Evolutionary conservation across 2,113 vertebrate genomes (phyloP), one percentile per base, ranked within the genome.

Genomic region (Thalassoma bifasciatum): DNA sequence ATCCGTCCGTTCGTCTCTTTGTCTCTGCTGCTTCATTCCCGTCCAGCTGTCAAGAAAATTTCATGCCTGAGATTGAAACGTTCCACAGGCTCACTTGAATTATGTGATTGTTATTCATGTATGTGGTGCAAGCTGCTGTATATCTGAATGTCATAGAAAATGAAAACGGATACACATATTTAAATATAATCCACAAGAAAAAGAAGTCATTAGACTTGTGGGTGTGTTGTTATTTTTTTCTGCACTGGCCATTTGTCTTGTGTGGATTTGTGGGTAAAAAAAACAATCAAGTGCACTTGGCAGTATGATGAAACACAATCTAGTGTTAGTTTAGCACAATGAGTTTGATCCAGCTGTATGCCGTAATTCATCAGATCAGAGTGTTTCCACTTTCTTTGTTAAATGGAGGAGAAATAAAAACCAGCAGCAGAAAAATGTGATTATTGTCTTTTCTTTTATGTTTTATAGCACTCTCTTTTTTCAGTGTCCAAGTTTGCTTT

Each of bases 1-100:
- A 6, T 46, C 44, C 17, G 10, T 42, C 40, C 34, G 16, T 71
- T 36, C 49, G 21, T 24, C 16, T 58, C 30, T 79, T 40, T 69
- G 49, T 77, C 42, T 75, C 26, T 46, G 36, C 59, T 62, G 66
- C 58, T 67, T 26, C 79, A 66, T 75, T 80, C 84, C 79, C 57
- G 51, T 69, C n/a, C 0, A 34, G 56, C 64, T 58, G 80, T 73
- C 77, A 51, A 73, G 62, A 59, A 17, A 0, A 82, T 82, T 82
- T 82, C 65, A 82, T 24, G 69, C 62, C 36, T 13, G 62, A 24
- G 57, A 75, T 16, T 52, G 44, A 74, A 69, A 22, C 1, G 23
- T 30, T 77, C 47, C 62, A 61, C 14, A 53, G 34, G 50, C 17
- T 16, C 21, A 47, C 47, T 68, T 52, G 19, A 75, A 12, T 64